phyloP scores from a whole-genome alignment of 2,888 invertebrate genomes.

The Gastracanthus pulcherrimus region DNA sequence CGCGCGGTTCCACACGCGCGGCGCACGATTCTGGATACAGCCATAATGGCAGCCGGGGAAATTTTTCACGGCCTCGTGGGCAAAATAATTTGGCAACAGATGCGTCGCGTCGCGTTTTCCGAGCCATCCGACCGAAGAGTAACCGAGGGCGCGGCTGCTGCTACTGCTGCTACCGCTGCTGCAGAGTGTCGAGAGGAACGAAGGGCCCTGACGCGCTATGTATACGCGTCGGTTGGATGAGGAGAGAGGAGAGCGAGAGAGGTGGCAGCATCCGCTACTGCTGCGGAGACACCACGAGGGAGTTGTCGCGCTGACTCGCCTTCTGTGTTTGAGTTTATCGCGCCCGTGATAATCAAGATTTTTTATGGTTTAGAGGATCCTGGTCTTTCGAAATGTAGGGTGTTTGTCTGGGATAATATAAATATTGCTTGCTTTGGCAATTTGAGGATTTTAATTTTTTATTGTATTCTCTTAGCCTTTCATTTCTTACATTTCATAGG shows the following conservation, averaged over 20 bases:
- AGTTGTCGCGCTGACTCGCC: conserved; percentile 4
- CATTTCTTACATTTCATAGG: too few relatives aligned
- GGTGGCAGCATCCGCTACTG: not conserved
- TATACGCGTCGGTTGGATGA: too few relatives aligned
- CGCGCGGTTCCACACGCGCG: too few relatives aligned
- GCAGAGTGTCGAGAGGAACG: too few relatives aligned
- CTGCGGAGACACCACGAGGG: conserved; percentile 17
- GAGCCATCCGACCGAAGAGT: conserved; percentile 75
- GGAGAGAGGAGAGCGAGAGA: not conserved
- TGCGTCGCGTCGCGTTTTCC: conserved; percentile 73
- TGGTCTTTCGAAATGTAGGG: too few relatives aligned
- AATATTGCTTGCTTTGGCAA: not conserved
- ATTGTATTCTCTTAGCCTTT: too few relatives aligned
- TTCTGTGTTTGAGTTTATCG: conserved; percentile 3
- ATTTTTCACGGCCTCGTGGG: conserved; percentile 76
- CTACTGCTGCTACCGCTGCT: too few relatives aligned
- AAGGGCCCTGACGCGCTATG: not conserved
- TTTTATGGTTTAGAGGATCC: not conserved
- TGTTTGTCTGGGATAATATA: too few relatives aligned
- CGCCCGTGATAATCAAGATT: conserved; percentile 27
- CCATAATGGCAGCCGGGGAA: conserved; percentile 74
- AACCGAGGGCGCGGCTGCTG: conserved; percentile 62
- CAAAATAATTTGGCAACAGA: conserved; percentile 78
- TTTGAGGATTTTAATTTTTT: too few relatives aligned
- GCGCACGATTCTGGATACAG: too few relatives aligned